Evolutionary conservation across 2,797 vertebrate genomes (phyloP).

Genomic region (Myotis pilosus): DNA sequence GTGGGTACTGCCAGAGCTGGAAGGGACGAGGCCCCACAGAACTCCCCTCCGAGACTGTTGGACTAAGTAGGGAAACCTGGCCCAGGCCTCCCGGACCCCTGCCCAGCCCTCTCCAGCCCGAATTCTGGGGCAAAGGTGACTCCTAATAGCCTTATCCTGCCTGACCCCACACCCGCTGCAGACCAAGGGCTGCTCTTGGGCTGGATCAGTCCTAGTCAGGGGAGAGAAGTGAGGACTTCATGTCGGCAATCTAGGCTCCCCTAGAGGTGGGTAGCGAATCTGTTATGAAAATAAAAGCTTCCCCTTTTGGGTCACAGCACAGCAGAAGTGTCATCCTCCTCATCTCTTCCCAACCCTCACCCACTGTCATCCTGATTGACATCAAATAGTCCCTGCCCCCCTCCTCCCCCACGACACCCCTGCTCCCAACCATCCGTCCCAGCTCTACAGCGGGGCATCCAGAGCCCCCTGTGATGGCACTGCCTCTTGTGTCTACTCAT

Average conservation of each 20-base stretch:
- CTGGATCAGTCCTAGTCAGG: not conserved
- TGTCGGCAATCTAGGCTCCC: not conserved
- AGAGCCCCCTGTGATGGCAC: not conserved
- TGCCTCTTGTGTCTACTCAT: not conserved
- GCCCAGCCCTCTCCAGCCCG: not conserved
- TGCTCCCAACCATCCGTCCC: not conserved
- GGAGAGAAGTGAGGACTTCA: not conserved
- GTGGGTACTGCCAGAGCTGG: not conserved
- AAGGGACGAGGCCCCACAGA: not conserved
- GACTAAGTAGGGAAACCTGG: not conserved
- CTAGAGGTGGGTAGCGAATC: not conserved
- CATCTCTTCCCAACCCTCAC: not conserved
- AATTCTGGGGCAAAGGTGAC: not conserved
- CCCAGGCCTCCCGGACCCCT: not conserved
- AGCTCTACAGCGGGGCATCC: not conserved
- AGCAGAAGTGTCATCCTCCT: not conserved
- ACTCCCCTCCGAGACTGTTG: not conserved
- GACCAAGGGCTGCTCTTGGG: not conserved
- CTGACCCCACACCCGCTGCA: not conserved
- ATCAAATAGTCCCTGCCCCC: not conserved
- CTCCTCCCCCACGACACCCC: not conserved
- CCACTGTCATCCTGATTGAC: not conserved
- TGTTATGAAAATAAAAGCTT: not conserved
- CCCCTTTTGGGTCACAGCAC: not conserved
- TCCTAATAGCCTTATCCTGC: not conserved